These are phyloP conservation scores for Acanthisitta chloris DNA, from an alignment of 2,113 vertebrate genomes.

Conservation along the genomic window DNA sequence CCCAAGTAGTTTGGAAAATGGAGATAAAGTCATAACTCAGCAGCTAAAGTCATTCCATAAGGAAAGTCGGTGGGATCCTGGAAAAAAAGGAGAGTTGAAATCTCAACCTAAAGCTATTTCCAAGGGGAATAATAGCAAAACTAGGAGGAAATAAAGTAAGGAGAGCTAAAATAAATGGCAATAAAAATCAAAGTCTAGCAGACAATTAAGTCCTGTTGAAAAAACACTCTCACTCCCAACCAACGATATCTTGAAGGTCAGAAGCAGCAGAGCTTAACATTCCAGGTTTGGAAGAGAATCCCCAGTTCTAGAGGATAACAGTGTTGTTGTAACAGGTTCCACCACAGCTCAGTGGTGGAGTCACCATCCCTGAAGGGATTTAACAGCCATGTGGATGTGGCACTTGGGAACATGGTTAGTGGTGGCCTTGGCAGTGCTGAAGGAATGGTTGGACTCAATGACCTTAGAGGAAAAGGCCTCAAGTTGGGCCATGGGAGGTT, in stretches of 20 bases:
- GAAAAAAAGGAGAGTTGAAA: neutral
- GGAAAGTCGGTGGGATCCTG: neutral
- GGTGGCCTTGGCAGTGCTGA: neutral
- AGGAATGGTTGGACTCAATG: neutral
- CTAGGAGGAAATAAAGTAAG: neutral
- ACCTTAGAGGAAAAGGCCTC: neutral
- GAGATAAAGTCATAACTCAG: constrained; percentile 4
- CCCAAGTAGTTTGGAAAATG: constrained; percentile 16
- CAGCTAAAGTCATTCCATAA: neutral
- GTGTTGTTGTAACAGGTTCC: neutral
- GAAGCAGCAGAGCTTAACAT: neutral
- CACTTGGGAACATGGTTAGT: neutral
- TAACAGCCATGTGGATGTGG: neutral
- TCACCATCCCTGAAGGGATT: neutral
- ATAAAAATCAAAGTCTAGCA: neutral
- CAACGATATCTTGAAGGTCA: neutral
- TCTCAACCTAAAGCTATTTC: neutral
- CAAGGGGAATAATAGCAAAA: neutral
- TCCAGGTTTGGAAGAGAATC: neutral
- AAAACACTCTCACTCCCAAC: neutral
- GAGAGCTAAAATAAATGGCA: neutral
- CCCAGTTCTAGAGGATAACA: neutral
- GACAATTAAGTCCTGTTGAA: neutral
- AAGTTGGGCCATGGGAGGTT: too few relatives aligned
- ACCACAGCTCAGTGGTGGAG: too few relatives aligned